These are phyloP conservation scores for Glaucidium brasilianum DNA, from an alignment of 2,113 vertebrate genomes.

Conservation along the genomic window DNA sequence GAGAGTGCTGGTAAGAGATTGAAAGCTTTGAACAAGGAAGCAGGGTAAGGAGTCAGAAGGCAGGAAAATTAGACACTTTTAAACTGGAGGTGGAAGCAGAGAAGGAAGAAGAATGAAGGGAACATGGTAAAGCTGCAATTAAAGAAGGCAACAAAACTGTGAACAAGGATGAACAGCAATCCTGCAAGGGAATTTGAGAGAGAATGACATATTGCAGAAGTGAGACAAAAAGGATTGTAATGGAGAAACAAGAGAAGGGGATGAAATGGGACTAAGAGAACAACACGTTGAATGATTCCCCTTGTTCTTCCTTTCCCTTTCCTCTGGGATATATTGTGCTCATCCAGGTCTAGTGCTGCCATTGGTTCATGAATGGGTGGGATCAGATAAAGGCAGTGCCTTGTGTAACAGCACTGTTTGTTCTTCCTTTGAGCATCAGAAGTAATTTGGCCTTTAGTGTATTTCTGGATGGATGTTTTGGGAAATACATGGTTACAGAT, in stretches of 20 bases:
- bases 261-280: neutral
- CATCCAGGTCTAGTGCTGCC: neutral
- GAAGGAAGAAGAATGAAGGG: neutral
- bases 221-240: neutral
- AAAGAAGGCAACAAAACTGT: neutral
- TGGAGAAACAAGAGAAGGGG: neutral
- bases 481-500: neutral
- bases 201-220: neutral
- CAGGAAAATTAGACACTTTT: neutral
- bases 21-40: neutral
- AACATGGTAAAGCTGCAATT: neutral
- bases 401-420: neutral
- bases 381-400: neutral
- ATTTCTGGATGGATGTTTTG: neutral
- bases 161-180: neutral
- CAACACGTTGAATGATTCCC: neutral
- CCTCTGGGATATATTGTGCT: neutral
- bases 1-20: neutral
- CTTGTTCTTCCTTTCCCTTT: neutral
- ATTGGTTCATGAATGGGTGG: neutral
- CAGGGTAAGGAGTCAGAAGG: neutral
- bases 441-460: neutral
- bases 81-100: neutral
- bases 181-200: neutral
- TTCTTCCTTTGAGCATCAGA: neutral